A percentile compares a stretch with the other conserved stretches of the same genome.
These are phyloP conservation scores for Tubulanus polymorphus DNA, from an alignment of 2,888 invertebrate genomes.

Conservation along the genomic window DNA sequence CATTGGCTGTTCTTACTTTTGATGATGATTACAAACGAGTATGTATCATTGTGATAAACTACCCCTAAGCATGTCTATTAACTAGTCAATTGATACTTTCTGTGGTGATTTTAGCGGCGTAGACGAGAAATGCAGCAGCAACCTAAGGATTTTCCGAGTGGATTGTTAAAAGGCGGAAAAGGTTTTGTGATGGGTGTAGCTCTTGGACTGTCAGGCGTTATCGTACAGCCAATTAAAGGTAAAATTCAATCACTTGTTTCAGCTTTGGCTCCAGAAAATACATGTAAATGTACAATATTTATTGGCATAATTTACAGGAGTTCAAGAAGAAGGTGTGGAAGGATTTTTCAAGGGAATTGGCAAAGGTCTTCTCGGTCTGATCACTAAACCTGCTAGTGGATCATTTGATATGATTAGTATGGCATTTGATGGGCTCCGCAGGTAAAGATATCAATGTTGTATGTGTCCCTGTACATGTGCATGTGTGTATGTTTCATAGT, in stretches of 20 bases:
- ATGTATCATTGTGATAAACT: conserved; percentile 16
- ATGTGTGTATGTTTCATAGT: no score
- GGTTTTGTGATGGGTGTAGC: conserved; percentile 64
- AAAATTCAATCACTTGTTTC: conserved; percentile 15
- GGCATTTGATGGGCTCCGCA: conserved; percentile 65
- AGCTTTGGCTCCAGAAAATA: background rate
- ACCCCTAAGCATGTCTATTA: background rate
- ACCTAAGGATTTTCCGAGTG: conserved; percentile 52
- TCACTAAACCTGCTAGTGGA: conserved; percentile 61
- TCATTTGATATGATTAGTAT: conserved; percentile 63
- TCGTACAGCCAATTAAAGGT: conserved; percentile 67
- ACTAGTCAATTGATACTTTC: background rate
- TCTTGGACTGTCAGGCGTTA: conserved; percentile 65
- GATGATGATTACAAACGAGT: conserved; percentile 58
- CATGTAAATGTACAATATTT: background rate
- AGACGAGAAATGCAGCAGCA: conserved; percentile 52
- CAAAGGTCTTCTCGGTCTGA: conserved; percentile 65
- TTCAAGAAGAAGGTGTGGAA: conserved; percentile 64
- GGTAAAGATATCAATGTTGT: no score
- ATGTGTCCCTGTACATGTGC: no score
- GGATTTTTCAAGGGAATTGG: conserved; percentile 68
- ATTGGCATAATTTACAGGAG: conserved; percentile 41
- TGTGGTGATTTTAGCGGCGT: conserved; percentile 39
- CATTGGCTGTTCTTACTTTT: conserved; percentile 54
- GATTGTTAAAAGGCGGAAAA: conserved; percentile 57